phyloP scores from a whole-genome alignment of 2,113 vertebrate species.

The Erpornis zantholeuca region DNA sequence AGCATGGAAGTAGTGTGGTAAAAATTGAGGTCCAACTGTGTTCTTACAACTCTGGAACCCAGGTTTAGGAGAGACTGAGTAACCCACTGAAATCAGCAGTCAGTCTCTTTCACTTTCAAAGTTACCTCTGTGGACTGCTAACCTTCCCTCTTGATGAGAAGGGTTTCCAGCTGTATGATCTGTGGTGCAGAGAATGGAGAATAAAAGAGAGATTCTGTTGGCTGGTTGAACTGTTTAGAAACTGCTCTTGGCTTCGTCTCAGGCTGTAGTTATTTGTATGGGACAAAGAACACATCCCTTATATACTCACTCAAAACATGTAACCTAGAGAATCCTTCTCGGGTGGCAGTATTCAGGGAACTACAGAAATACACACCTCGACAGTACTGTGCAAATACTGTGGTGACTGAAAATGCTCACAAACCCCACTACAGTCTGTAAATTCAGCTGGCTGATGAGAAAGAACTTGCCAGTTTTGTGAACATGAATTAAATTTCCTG shows the following conservation, averaged over 20 bases:
- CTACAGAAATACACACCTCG: neutral
- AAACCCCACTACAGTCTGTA: neutral
- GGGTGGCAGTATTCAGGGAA: slow-evolving; percentile 20
- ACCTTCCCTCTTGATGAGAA: neutral
- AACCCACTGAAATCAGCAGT: neutral
- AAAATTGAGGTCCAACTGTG: neutral
- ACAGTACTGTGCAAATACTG: neutral
- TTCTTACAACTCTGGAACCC: neutral
- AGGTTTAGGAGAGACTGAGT: neutral
- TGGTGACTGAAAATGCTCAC: neutral
- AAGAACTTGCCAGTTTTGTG: neutral
- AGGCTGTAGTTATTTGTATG: slow-evolving; percentile 28
- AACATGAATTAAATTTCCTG: slow-evolving; percentile 9
- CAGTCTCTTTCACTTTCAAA: neutral
- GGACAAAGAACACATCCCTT: neutral
- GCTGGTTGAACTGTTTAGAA: neutral
- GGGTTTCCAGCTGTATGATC: neutral
- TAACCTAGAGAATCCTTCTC: slow-evolving; percentile 33
- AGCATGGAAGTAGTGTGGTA: neutral
- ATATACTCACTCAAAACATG: slow-evolving; percentile 27
- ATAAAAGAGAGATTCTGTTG: neutral
- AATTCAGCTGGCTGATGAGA: neutral
- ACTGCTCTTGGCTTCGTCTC: slow-evolving; percentile 1
- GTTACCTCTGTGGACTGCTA: neutral
- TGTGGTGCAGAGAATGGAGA: neutral